phyloP scores from a whole-genome alignment of 2,888 invertebrate species.

The Thereva nobilitata region DNA sequence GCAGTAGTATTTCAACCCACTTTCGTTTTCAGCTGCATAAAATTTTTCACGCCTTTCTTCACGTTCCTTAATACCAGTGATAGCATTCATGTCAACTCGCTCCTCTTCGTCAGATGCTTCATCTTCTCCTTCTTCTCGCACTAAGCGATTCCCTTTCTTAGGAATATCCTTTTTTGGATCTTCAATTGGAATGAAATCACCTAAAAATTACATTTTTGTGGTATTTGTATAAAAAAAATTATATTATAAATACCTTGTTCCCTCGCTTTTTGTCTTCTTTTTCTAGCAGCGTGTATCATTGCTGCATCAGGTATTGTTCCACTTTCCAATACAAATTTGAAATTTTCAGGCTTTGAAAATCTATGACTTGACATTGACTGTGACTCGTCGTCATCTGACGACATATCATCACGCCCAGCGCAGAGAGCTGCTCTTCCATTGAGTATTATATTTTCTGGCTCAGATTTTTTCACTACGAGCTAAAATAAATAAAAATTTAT shows the following conservation, averaged over 20 bases:
- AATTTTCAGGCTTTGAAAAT: conserved; percentile 70
- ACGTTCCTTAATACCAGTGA: conserved; percentile 75
- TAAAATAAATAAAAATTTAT: conserved; percentile 45
- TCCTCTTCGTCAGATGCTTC: conserved; percentile 82
- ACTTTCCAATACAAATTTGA: conserved; percentile 79
- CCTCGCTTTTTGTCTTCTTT: conserved; percentile 90
- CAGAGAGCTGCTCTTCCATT: conserved; percentile 83
- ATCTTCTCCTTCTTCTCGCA: conserved; percentile 78
- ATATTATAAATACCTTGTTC: conserved; percentile 66
- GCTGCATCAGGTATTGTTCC: conserved; percentile 97
- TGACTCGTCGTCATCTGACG: conserved; percentile 66
- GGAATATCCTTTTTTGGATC: conserved; percentile 57
- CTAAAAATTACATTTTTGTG: conserved; percentile 44
- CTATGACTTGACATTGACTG: conserved; percentile 54
- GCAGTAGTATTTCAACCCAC: conserved; percentile 54
- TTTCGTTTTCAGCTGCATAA: conserved; percentile 70
- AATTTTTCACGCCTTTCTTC: conserved; percentile 79
- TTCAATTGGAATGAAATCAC: conserved; percentile 64
- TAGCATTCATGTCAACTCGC: conserved; percentile 83
- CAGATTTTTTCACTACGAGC: conserved; percentile 65
- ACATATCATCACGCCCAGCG: conserved; percentile 71
- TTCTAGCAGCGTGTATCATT: conserved; percentile 95
- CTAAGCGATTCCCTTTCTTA: conserved; percentile 65
- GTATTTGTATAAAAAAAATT: background rate
- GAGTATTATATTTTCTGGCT: conserved; percentile 67